These are phyloP conservation scores for Phragmatobia fuliginosa DNA, from an alignment of 2,888 invertebrate genomes.

Conservation along the genomic window DNA sequence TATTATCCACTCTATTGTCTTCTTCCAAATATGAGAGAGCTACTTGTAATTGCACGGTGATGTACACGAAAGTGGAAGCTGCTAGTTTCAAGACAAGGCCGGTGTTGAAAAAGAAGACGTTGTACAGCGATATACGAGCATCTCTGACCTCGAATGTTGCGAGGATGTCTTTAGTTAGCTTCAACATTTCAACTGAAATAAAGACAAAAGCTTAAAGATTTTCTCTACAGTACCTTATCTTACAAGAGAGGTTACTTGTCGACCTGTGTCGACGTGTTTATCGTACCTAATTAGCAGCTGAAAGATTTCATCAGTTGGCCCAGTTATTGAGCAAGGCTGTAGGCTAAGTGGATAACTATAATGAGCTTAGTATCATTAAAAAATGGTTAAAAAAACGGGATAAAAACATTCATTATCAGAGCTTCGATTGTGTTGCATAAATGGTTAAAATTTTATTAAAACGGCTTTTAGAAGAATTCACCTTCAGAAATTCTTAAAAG, in stretches of 20 bases:
- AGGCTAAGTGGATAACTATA: too few species aligned
- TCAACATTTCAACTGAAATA: slow-evolving; percentile 62
- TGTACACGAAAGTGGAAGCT: slow-evolving; percentile 68
- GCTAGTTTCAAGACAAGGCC: slow-evolving; percentile 57
- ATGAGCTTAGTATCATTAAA: too few species aligned
- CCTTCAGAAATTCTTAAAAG: too few species aligned
- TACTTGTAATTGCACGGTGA: slow-evolving; percentile 70
- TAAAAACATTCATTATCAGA: too few species aligned
- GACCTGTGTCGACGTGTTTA: too few species aligned
- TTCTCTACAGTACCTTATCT: not conserved
- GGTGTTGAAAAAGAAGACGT: slow-evolving; percentile 57
- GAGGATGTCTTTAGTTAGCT: slow-evolving; percentile 59
- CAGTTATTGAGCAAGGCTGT: too few species aligned
- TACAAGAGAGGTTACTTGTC: not conserved
- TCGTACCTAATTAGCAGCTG: too few species aligned
- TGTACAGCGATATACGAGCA: slow-evolving; percentile 55
- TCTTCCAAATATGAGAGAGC: slow-evolving; percentile 55
- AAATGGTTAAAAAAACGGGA: too few species aligned
- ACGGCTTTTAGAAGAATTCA: too few species aligned
- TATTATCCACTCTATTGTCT: slow-evolving; percentile 31
- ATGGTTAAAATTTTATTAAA: too few species aligned
- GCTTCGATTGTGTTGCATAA: too few species aligned
- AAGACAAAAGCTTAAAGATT: not conserved
- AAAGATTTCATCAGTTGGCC: too few species aligned
- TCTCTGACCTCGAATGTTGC: slow-evolving; percentile 56